Evolutionary conservation across 2,797 vertebrate genomes (phyloP).

Genomic region (Pteropus rufus): DNA sequence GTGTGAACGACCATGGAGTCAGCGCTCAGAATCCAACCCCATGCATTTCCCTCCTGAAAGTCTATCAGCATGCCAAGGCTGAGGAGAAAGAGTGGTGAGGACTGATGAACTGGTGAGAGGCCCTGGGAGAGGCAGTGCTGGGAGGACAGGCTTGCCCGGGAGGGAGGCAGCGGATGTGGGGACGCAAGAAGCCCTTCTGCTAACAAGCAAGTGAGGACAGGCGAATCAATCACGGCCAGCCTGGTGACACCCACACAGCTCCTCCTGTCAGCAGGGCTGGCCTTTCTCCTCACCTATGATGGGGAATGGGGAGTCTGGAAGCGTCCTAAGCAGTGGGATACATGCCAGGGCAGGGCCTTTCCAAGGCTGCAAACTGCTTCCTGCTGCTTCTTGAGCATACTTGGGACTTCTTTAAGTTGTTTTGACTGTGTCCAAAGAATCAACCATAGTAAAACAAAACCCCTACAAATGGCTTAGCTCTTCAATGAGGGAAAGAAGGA

Average conservation of each 20-base stretch:
- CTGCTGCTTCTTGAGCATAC: neutral
- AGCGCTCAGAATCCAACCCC: neutral
- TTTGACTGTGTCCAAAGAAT: neutral
- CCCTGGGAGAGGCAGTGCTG: neutral
- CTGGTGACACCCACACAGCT: neutral
- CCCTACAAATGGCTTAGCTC: neutral
- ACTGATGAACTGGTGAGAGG: neutral
- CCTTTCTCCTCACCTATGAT: neutral
- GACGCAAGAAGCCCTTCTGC: neutral
- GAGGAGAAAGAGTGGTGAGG: neutral
- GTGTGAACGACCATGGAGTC: neutral
- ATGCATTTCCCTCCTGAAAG: neutral
- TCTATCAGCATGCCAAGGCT: neutral
- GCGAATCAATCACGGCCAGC: neutral
- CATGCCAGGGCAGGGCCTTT: neutral
- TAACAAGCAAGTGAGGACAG: constrained; percentile 11
- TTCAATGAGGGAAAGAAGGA: neutral
- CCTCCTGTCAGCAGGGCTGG: constrained; percentile 34
- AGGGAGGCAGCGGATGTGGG: neutral
- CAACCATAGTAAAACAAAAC: neutral
- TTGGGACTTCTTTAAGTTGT: neutral
- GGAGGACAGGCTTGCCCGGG: neutral
- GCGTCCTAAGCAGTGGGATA: neutral
- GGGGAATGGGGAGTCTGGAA: neutral
- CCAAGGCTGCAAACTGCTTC: neutral